phyloP scores from a whole-genome alignment of 30 jellyfish, hydroid and myxozoan genomes.

The Calvadosia cruxmelitensis region DNA sequence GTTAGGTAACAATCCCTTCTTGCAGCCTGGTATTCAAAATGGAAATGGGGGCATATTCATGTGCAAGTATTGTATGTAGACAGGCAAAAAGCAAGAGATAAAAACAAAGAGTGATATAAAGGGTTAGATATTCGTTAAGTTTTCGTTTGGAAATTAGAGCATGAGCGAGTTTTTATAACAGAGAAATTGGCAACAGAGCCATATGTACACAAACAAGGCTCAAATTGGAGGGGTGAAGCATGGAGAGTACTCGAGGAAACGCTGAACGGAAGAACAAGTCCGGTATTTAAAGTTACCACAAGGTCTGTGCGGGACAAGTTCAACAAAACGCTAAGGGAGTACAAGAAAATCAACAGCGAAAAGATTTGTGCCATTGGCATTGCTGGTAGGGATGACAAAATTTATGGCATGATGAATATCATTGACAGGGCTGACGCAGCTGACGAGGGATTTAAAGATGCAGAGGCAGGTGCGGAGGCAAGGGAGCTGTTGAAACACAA shows the following conservation, averaged over 20 bases:
- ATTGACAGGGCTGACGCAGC: conserved; percentile 2
- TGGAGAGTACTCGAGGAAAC: conserved; percentile 28
- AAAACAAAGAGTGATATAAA: too few relatives aligned
- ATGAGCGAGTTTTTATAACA: neutral
- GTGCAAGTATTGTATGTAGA: too few relatives aligned
- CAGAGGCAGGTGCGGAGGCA: too few relatives aligned
- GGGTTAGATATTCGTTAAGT: neutral
- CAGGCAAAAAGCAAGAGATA: too few relatives aligned
- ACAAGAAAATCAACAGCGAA: conserved; percentile 18
- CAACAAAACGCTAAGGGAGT: conserved; percentile 20
- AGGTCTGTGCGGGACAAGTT: conserved; percentile 50
- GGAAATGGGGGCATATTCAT: too few relatives aligned
- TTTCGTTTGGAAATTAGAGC: conserved; percentile 1
- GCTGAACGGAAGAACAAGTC: conserved; percentile 19
- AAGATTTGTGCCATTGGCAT: conserved; percentile 35
- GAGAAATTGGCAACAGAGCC: conserved; percentile 45
- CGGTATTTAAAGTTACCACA: conserved; percentile 25
- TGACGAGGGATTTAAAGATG: conserved; percentile 14
- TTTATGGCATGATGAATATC: conserved; percentile 17
- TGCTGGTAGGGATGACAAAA: conserved; percentile 28
- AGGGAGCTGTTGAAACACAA: neutral
- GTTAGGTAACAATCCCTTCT: too few relatives aligned
- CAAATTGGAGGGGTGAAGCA: conserved; percentile 47
- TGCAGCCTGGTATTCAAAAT: too few relatives aligned
- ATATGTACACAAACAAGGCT: conserved; percentile 20